Evolutionary conservation across 2,888 invertebrate species (phyloP), one percentile per base, ranked within the genome.

Genomic region (Tillus elongatus): DNA sequence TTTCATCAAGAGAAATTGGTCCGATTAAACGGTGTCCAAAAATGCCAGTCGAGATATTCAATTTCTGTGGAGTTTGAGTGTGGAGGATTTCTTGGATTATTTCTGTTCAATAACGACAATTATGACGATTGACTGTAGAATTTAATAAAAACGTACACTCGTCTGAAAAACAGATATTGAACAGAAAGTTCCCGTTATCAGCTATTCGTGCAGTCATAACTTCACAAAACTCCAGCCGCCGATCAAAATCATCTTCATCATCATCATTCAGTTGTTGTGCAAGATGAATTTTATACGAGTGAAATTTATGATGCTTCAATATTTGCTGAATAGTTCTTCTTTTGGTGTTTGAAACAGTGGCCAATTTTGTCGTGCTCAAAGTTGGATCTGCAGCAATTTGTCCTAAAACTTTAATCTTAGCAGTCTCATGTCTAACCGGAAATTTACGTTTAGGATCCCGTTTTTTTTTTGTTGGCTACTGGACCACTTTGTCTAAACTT

Each of bases 21-120:
- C n/a, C n/a, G n/a, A n/a, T n/a, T n/a, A n/a, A n/a, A n/a, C n/a
- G n/a, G n/a, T n/a, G n/a, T n/a, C n/a, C n/a, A n/a, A n/a, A n/a
- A n/a, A n/a, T n/a, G n/a, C n/a, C n/a, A n/a, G n/a, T n/a, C n/a
- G n/a, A n/a, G n/a, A n/a, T n/a, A n/a, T n/a, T n/a, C n/a, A n/a
- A n/a, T n/a, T n/a, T n/a, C n/a, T n/a, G n/a, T n/a, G n/a, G n/a
- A n/a, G n/a, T n/a, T n/a, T n/a, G n/a, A n/a, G n/a, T n/a, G 33
- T 19, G 2, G 33, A 33, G 19, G 19, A 19, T 33, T 13, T 13
- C 13, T 33, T 3, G 16, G 13, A 13, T 24, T 26, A 9, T 9
- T 10, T 19, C 33, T 2, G 9, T 8, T 13, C 12, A 13, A 10
- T 30, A 36, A 19, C 36, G 33, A 19, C n/a, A n/a, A n/a, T 19